Evolutionary conservation across 2,113 vertebrate genomes (phyloP).

Genomic region (Myotis lucifugus): DNA sequence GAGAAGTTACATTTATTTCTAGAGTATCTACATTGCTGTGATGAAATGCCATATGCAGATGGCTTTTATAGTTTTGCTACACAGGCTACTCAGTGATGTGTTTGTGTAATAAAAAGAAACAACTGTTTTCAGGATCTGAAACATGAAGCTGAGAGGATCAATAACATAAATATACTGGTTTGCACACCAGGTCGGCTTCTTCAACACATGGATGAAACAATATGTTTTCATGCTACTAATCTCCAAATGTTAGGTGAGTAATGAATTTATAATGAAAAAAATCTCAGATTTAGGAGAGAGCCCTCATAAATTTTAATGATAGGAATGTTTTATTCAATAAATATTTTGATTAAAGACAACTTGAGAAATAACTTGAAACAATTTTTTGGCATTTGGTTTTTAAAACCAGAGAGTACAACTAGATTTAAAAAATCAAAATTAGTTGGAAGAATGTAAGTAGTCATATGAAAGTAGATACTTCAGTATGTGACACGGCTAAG

Average conservation of each 20-base stretch:
- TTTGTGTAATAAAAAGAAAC: conserved; percentile 41
- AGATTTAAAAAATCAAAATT: conserved; percentile 3
- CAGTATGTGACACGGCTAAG: not conserved
- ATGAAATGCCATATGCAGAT: conserved; percentile 24
- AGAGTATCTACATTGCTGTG: not conserved
- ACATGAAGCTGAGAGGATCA: conserved; percentile 91
- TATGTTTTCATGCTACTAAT: conserved; percentile 91
- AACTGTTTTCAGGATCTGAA: conserved; percentile 90
- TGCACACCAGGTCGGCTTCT: conserved; percentile 97
- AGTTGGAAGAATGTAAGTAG: not conserved
- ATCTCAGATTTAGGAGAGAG: not conserved
- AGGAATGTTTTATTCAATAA: not conserved
- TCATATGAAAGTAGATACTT: conserved; percentile 13
- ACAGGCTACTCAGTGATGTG: conserved; percentile 17
- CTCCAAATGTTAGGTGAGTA: conserved; percentile 93
- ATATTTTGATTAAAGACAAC: conserved; percentile 30
- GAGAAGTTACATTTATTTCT: conserved; percentile 30
- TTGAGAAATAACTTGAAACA: conserved; percentile 20
- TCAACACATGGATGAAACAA: conserved; percentile 98
- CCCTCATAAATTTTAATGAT: conserved; percentile 2
- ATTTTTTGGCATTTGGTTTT: conserved; percentile 9
- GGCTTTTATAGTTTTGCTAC: conserved; percentile 4
- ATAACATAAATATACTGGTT: conserved; percentile 95
- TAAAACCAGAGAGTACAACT: not conserved
- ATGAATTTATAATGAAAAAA: conserved; percentile 24